Conservation (phyloP, 2,797 vertebrate species). For the Podarcis siculus region DNA sequence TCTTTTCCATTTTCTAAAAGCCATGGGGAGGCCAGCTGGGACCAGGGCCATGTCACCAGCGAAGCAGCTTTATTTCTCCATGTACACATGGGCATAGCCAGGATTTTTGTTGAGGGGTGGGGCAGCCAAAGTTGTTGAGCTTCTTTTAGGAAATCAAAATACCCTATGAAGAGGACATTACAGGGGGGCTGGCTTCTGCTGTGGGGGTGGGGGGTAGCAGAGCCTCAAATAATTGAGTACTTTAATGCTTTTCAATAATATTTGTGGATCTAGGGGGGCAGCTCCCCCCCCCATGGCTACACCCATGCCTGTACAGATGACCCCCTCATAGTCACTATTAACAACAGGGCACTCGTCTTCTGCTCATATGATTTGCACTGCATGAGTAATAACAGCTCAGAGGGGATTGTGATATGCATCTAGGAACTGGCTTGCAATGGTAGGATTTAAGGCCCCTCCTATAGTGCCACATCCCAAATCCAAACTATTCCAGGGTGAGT, state of each 20-base stretch:
- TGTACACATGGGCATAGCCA: background rate
- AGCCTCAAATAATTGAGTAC: no score
- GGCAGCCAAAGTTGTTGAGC: no score
- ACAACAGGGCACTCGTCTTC: background rate
- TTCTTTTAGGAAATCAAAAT: no score
- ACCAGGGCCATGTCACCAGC: no score
- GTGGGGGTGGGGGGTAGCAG: no score
- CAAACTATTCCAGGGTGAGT: background rate
- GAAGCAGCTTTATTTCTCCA: background rate
- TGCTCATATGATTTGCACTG: background rate
- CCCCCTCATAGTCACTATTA: background rate
- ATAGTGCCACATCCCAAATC: background rate
- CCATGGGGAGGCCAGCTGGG: background rate
- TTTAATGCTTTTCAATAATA: no score
- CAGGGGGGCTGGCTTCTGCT: no score
- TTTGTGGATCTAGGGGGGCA: no score
- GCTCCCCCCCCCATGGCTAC: no score
- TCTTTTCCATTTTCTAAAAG: background rate
- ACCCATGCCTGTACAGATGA: background rate
- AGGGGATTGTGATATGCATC: background rate
- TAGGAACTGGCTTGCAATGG: background rate
- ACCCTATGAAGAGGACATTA: no score
- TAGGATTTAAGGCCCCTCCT: background rate
- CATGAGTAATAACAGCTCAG: background rate
- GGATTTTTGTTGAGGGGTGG: no score